phyloP scores from a whole-genome alignment of 2,888 invertebrate genomes.

The Eupsilia transversa region DNA sequence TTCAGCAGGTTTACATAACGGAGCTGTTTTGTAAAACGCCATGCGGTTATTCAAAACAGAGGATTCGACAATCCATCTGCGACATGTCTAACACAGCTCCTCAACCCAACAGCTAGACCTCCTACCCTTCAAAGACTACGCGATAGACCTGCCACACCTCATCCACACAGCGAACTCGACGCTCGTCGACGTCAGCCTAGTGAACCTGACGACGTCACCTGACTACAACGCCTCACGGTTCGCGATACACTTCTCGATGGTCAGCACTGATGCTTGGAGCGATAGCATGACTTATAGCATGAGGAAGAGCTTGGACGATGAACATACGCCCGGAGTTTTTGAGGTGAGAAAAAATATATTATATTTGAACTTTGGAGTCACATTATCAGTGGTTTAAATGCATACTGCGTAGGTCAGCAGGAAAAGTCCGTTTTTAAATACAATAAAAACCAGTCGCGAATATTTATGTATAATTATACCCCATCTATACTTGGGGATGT shows the following conservation, averaged over 20 bases:
- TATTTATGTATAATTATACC: background rate
- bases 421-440: background rate
- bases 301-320: constrained; percentile 92
- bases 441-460: background rate
- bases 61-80: too few relatives aligned
- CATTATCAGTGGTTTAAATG: background rate
- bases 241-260: constrained; percentile 90
- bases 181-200: constrained; percentile 91
- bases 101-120: constrained; percentile 87
- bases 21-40: too few relatives aligned
- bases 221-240: constrained; percentile 90
- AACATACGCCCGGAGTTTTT: constrained; percentile 94
- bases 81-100: background rate
- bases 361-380: background rate
- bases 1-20: too few relatives aligned
- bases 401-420: background rate
- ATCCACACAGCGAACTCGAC: constrained; percentile 92
- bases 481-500: too few relatives aligned
- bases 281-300: constrained; percentile 82
- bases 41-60: too few relatives aligned
- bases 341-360: constrained; percentile 87
- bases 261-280: constrained; percentile 83
- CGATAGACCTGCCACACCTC: constrained; percentile 90
- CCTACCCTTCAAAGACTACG: constrained; percentile 86
- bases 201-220: constrained; percentile 85